Conservation (phyloP, 92 coral and sea anemone genomes). For the Diadumene lineata region DNA sequence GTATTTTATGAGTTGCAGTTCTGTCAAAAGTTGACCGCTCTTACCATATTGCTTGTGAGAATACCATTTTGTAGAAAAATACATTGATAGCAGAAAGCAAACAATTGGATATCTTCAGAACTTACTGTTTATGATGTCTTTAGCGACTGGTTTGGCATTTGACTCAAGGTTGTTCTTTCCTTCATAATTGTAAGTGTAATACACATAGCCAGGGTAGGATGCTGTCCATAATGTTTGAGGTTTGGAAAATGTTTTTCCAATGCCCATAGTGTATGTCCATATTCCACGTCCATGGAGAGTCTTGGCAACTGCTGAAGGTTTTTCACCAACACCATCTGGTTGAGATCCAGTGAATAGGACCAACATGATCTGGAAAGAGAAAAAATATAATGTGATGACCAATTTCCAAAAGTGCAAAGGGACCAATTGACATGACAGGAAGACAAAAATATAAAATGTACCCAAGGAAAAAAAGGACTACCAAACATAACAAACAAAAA, state of each 20-base stretch:
- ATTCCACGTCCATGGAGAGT: constrained; percentile 18
- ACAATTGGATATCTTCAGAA: no score
- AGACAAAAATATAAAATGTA: no score
- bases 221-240: constrained; percentile 36
- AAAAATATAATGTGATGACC: neutral
- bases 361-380: constrained; percentile 14
- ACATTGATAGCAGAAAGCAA: neutral
- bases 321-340: constrained; percentile 19
- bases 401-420: constrained; percentile 3
- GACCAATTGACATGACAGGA: constrained; percentile 2
- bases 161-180: constrained; percentile 15
- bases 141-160: constrained; percentile 20
- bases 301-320: constrained; percentile 22
- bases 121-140: constrained; percentile 16
- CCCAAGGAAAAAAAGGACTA: no score
- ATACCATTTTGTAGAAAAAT: no score
- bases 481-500: no score
- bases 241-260: constrained; percentile 24
- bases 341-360: constrained; percentile 18
- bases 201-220: constrained; percentile 26
- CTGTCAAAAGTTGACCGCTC: no score
- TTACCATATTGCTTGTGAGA: no score
- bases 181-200: constrained; percentile 28
- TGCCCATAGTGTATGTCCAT: constrained; percentile 27
- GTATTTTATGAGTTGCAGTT: no score